Conservation (phyloP, 2,797 vertebrate genomes). For the Arnoldichthys spilopterus region DNA sequence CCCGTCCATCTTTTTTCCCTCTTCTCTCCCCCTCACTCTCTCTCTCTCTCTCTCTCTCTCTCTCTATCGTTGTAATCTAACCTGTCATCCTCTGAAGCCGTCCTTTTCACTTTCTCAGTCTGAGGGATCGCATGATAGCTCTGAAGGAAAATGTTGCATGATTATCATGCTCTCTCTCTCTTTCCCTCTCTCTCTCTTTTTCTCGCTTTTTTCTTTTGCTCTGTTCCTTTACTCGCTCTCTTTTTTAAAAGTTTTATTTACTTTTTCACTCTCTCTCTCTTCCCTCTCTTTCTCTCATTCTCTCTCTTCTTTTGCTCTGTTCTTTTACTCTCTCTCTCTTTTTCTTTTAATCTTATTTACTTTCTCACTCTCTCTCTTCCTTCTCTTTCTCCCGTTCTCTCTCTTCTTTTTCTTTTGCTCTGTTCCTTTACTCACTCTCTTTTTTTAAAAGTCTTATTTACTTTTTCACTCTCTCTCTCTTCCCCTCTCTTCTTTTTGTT, state of each 20-base stretch:
- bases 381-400: background rate
- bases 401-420: background rate
- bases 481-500: background rate
- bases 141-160: constrained; percentile 3
- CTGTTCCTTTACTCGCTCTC: background rate
- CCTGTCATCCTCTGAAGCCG: constrained; percentile 56
- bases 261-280: background rate
- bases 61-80: constrained; percentile 56
- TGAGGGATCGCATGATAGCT: constrained; percentile 32
- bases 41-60: constrained; percentile 10
- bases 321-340: background rate
- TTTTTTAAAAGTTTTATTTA: no score
- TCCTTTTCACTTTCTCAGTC: constrained; percentile 33
- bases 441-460: no score
- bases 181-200: background rate
- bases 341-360: no score
- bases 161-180: background rate
- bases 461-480: background rate
- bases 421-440: background rate
- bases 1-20: no score
- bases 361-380: background rate
- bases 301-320: background rate
- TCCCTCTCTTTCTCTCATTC: background rate
- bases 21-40: background rate
- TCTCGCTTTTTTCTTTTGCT: background rate